These are phyloP conservation scores for Parochlus steinenii DNA, from an alignment of 2,888 invertebrate genomes.

Conservation along the genomic window DNA sequence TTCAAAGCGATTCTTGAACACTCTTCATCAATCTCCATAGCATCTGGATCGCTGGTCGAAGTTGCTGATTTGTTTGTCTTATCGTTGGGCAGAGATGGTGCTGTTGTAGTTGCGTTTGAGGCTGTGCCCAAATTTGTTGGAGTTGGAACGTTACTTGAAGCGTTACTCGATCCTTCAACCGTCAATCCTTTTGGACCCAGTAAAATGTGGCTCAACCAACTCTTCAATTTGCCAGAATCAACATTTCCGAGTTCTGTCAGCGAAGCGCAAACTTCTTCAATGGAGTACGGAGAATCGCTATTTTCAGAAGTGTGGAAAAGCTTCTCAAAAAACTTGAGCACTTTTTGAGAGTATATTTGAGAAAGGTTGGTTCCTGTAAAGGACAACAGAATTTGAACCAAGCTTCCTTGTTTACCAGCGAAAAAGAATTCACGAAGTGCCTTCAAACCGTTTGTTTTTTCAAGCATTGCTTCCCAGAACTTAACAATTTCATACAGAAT, in stretches of 20 bases:
- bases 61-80: conserved; percentile 26
- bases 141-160: conserved; percentile 35
- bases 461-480: conserved; percentile 74
- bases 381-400: conserved; percentile 64
- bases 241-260: conserved; percentile 47
- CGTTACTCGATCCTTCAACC: conserved; percentile 22
- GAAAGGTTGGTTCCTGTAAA: conserved; percentile 59
- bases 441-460: conserved; percentile 61
- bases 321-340: conserved; percentile 65
- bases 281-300: conserved; percentile 39
- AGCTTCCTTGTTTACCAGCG: conserved; percentile 42
- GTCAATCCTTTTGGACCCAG: conserved; percentile 32
- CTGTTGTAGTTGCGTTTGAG: conserved; percentile 24
- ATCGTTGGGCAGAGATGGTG: conserved; percentile 21
- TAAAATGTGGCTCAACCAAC: conserved; percentile 47
- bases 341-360: conserved; percentile 53
- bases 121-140: conserved; percentile 33
- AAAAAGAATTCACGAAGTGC: conserved; percentile 72
- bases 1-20: conserved; percentile 17
- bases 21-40: conserved; percentile 25
- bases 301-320: conserved; percentile 48
- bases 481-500: conserved; percentile 32
- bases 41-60: conserved; percentile 20
- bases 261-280: conserved; percentile 48
- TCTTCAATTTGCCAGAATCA: conserved; percentile 43